These are phyloP conservation scores for Electrona antarctica DNA, from an alignment of 2,113 vertebrate genomes.

Conservation along the genomic window DNA sequence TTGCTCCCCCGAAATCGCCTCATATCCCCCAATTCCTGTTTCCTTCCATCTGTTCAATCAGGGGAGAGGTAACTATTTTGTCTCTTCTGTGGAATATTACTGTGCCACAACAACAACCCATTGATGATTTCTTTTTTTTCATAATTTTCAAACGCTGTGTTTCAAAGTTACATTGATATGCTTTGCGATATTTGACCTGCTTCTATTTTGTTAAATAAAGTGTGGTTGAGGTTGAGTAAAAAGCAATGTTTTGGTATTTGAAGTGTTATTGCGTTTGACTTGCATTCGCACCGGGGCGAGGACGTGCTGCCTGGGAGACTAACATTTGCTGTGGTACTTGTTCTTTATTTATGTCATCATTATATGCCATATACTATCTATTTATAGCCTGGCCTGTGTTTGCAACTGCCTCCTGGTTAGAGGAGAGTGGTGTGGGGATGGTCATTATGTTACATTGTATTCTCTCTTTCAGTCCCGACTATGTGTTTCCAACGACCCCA, in stretches of 20 bases:
- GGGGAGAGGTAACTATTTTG: constrained; percentile 30
- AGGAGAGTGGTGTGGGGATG: no score
- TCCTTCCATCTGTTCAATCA: constrained; percentile 32
- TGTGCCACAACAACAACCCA: constrained; percentile 69
- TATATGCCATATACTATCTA: neutral
- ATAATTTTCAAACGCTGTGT: constrained; percentile 73
- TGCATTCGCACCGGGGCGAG: neutral
- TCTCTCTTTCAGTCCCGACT: neutral
- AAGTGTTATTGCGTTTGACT: constrained; percentile 25
- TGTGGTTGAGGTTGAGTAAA: constrained; percentile 81
- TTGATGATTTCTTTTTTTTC: constrained; percentile 72
- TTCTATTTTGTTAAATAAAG: constrained; percentile 85
- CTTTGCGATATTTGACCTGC: constrained; percentile 83
- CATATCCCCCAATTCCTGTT: no score
- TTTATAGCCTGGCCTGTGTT: neutral
- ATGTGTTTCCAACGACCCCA: neutral
- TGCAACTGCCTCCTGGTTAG: neutral
- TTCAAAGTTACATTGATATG: constrained; percentile 80
- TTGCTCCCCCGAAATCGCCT: neutral
- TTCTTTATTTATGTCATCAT: constrained; percentile 14
- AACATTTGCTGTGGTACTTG: constrained; percentile 19
- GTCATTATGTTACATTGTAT: neutral
- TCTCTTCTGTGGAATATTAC: constrained; percentile 68
- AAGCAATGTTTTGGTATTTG: constrained; percentile 34
- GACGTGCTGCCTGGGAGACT: neutral